Evolutionary conservation across 2,888 invertebrate genomes (phyloP), one percentile per base, ranked within the genome.

Genomic region (Smittia sp.): DNA sequence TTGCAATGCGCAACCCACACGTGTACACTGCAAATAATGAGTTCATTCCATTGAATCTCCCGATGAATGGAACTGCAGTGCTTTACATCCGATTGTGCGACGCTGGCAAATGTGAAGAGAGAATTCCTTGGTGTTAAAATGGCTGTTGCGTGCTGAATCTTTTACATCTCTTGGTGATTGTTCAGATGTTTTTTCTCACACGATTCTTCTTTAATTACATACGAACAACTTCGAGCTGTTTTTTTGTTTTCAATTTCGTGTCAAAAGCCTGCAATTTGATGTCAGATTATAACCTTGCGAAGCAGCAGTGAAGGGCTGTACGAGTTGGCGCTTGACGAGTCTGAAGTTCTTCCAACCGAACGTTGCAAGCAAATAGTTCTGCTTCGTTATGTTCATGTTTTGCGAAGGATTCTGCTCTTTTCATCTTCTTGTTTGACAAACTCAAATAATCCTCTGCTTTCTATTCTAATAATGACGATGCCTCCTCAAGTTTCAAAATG

Each of bases 1-100:
- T 58, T 58, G 58, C 58, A 22, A 58, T 18, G 22, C 22, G 58
- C 58, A 22, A 18, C 58, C 58, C 22, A 58, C 58, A 58, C 58
- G 22, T 58, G 18, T 46, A n/a, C 46, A 6, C n/a, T 46, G 46
- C 11, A 15, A 46, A 11, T 18, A 58, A 58, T 58, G 58, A 22
- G 58, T 22, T n/a, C 46, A 46, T 46, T 2, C 15, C 11, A 46
- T 46, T 46, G 46, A 46, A 46, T 6, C 15, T 15, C n/a, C 4
- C 15, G 46, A 46, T 46, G 46, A 46, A 46, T 46, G 46, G 46
- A 11, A 46, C 46, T 46, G 15, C 46, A 46, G 46, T 15, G 46
- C 6, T 3, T 46, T 46, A 11, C 3, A 46, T 46, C n/a, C n/a
- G 46, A 46, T 15, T n/a, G n/a, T 46, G n/a, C 13, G 46, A 46